Evolutionary conservation across 2,797 vertebrate genomes (phyloP), one percentile per base, ranked within the genome.

Genomic region (Botia almorhae): DNA sequence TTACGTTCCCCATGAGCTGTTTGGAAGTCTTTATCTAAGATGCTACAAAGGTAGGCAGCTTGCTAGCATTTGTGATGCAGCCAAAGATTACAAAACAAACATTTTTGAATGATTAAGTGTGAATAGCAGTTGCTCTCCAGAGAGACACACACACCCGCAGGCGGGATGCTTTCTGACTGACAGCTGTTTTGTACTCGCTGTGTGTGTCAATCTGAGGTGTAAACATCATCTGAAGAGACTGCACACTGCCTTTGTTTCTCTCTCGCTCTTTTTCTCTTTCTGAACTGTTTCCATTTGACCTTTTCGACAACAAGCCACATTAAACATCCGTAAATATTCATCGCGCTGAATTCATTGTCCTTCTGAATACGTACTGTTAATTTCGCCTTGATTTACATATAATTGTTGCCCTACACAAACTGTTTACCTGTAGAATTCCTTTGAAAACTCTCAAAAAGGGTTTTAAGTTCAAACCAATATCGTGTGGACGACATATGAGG

Each of bases 161-260:
- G 39, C 48, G 26, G 36, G 69, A 29, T 19, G 23, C 19, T 1
- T 0, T 74, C 39, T 21, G 64, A 75, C 29, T 55, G 74, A 53
- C 61, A 55, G 48, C 48, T 76, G 29, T 23, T 23, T 39, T 36
- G 61, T 65, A 75, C 46, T 43, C 43, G 63, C 43, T 63, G 53
- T 53, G 74, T 33, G 29, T 11, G 48, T 51, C 48, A n/a, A 53
- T 39, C 46, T 65, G 77, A 75, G 46, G 29, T 36, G 69, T 33
- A 64, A 69, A 48, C 46, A 72, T 73, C 69, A 81, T 79, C 71
- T 78, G 6, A 79, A 63, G 60, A 69, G 72, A 73, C 80, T 55
- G 67, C 58, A 68, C 58, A 76, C 17, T 43, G 36, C 29, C 60
- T 39, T 29, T 29, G 33, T 33, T 33, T 33, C 12, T 29, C 5